Base-by-base conservation (phyloP, 2,797 vertebrate species). In the Argya squamiceps region DNA sequence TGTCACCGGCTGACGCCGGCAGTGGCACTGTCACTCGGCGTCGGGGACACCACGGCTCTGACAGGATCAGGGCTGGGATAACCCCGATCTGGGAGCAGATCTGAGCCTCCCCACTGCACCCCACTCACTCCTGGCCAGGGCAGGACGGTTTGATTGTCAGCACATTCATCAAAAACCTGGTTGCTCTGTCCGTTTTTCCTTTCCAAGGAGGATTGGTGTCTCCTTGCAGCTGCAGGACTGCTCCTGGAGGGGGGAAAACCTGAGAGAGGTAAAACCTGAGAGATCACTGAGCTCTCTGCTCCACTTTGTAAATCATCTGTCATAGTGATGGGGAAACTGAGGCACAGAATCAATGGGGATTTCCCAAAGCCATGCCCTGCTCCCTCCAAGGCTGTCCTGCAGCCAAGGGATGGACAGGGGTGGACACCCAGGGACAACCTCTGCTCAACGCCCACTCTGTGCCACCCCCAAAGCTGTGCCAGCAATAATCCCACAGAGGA, bases 21-120 rank as follows among this genome's bases (percentile, higher is more conserved):
- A 98, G 98, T 98, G 93, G 97, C 93, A 3, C 43, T 97, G 98
- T 98, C 98, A 98, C 98, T 98, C 94, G 80, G 96, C 97, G 98
- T 98, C 97, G 97, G 97, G 90, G 92, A 81, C 67, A 43, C 76
- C 69, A 55, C 39, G 69, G 50, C 44, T 17, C 82, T 10, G 81
- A 21, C 0, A 68, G 85, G 56, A 86, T 73, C 56, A 56, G 32
- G 27, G 83, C 75, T 10, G 29, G 47, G 84, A 78, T 91, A 73
- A 83, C 79, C 71, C 88, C 75, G 6, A 60, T 50, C 83, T 74
- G 92, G 14, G 64, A 62, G 50, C 24, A 52, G 73, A 30, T 58
- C 14, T 37, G 46, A 80, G 27, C 78, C 78, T 74, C 36, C 62
- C 74, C 8, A 0, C 50, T 36, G 11, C 0, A 2, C 6, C 49